phyloP scores from a whole-genome alignment of 2,113 vertebrate species.

The Urocitellus parryii region DNA sequence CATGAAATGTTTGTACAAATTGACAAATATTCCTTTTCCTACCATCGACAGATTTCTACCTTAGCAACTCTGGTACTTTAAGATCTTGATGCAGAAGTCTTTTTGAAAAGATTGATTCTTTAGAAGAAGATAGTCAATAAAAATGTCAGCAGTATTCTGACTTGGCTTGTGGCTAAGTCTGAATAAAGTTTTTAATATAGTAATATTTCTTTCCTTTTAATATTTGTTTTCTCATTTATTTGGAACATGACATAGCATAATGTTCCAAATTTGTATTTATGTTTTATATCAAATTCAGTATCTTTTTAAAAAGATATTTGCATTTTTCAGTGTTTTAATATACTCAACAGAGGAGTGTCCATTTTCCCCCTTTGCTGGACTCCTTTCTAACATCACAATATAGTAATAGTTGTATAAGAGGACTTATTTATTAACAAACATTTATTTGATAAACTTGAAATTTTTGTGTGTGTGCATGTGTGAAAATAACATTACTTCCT shows the following conservation, averaged over 20 bases:
- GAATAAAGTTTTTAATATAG: conserved; percentile 21
- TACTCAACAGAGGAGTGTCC: background rate
- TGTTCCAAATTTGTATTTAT: conserved; percentile 37
- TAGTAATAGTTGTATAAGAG: background rate
- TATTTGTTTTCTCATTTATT: conserved; percentile 63
- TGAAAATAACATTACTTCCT: conserved; percentile 20
- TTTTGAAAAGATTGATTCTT: background rate
- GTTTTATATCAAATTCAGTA: conserved; percentile 1
- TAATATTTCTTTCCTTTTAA: conserved; percentile 25
- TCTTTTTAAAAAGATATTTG: conserved; percentile 7
- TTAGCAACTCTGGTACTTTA: background rate
- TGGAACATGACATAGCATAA: conserved; percentile 15
- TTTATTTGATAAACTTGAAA: conserved; percentile 28
- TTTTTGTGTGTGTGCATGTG: background rate
- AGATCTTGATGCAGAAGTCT: background rate
- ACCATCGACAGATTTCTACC: background rate
- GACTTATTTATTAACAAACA: conserved; percentile 33
- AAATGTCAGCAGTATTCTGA: background rate
- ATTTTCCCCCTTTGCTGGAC: background rate
- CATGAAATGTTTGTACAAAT: background rate
- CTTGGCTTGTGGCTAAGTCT: background rate
- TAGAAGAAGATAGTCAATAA: background rate
- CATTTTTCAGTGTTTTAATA: conserved; percentile 49
- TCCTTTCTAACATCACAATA: conserved; percentile 13
- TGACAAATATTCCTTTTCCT: background rate